Evolutionary conservation across 1,140 invertebrate genomes (phyloP), one percentile per base, ranked within the genome.

Genomic region (Nasonia giraulti): DNA sequence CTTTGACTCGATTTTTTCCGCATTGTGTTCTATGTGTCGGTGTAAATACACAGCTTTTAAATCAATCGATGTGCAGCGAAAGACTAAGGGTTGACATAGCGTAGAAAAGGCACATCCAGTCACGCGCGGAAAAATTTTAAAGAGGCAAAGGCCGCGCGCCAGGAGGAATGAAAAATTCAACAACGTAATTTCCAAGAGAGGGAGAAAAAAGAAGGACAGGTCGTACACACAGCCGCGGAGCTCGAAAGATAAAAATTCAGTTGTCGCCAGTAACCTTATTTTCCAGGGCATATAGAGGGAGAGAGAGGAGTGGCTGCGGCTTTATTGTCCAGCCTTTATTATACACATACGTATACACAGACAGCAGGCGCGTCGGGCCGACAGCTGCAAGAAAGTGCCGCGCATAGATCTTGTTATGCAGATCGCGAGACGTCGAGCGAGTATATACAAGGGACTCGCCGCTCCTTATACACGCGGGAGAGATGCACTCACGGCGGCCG

Each of bases 361-460:
- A 77, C 11, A 62, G 17, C 17, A 62, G 55, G 17, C 17, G 20
- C 14, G 37, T 75, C 69, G 23, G 37, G 37, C 10, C 37, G 37
- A 23, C 75, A 55, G 75, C 75, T 77, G 75, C 75, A 27, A 50
- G 75, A 77, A 77, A 77, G 75, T 77, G 47, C n/a, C n/a, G 44
- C 20, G 40, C 40, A n/a, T 77, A 47, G 40, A 77, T 77, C 75
- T 77, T 31, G 75, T 77, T 77, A 77, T 77, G 75, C 75, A 77
- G 47, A 77, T 77, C 40, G 20, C 73, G 20, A 75, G 73, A 10
- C 11, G 37, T 10, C 31, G 12, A 33, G 20, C 50, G 0, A 62
- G 55, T 62, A 44, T 44, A 44, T 44, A 44, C 62, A 20, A 17
- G 69, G 23, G 69, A 71, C n/a, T 66, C 62, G 17, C n/a, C 17